phyloP scores from a whole-genome alignment of 2,113 vertebrate genomes.

The Prunella fulvescens region DNA sequence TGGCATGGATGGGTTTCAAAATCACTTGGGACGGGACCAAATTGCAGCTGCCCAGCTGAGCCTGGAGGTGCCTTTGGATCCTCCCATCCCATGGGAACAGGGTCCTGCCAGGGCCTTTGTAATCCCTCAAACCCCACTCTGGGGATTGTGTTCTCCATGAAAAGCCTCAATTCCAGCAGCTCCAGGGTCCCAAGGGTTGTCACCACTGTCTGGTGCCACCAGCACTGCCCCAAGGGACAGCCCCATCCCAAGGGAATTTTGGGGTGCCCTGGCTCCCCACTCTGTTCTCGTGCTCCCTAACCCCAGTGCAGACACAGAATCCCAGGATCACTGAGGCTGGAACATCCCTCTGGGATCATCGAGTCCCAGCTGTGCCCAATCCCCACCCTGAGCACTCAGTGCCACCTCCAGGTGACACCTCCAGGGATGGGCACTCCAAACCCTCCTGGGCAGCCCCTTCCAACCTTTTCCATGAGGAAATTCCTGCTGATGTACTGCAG shows the following conservation, averaged over 20 bases:
- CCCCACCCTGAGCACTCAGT: not conserved
- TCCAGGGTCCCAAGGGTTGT: not conserved
- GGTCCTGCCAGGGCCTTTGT: not conserved
- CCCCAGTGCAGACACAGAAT: not conserved
- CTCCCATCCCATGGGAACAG: not conserved
- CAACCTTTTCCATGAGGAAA: not conserved
- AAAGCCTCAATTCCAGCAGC: not conserved
- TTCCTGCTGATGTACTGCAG: not conserved
- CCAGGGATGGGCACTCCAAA: not conserved
- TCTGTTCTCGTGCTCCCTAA: rapidly evolving
- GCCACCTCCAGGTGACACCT: not conserved
- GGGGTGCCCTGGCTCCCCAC: not conserved
- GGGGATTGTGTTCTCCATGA: not conserved
- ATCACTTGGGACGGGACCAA: not conserved
- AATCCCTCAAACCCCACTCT: not conserved
- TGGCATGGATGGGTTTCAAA: not conserved
- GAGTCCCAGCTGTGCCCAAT: rapidly evolving
- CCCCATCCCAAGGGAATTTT: not conserved
- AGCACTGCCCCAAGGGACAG: rapidly evolving
- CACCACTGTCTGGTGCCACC: rapidly evolving
- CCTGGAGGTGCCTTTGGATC: not conserved
- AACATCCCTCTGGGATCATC: not conserved
- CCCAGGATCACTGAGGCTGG: rapidly evolving
- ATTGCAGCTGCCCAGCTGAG: rapidly evolving
- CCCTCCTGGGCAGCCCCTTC: not conserved